A percentile compares a stretch with the other conserved stretches of the same genome.
These are phyloP conservation scores for Aspidapion aeneum DNA, from an alignment of 2,888 invertebrate genomes.

Conservation along the genomic window DNA sequence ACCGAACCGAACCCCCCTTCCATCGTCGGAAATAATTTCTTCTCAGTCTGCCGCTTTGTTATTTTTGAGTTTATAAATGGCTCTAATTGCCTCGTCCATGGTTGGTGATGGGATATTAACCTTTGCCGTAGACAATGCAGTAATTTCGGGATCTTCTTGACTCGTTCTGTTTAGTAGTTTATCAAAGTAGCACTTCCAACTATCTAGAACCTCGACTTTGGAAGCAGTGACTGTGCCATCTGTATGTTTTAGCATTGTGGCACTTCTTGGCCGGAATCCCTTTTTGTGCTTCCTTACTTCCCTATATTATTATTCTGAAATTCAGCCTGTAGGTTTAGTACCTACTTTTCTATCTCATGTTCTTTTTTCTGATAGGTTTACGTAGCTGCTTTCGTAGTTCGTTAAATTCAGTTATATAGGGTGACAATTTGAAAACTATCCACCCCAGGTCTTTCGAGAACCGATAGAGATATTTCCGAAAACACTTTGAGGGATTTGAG, in stretches of 20 bases:
- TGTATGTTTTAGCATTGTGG: background rate
- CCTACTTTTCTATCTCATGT: background rate
- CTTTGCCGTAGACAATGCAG: too few species aligned
- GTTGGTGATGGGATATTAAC: background rate
- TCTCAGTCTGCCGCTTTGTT: background rate
- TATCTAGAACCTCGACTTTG: background rate
- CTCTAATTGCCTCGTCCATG: background rate
- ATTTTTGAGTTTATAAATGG: conserved; percentile 2
- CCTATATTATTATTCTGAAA: background rate
- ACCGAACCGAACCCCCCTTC: conserved; percentile 1
- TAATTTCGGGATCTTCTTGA: conserved; percentile 3
- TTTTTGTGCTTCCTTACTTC: background rate
- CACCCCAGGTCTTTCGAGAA: too few species aligned
- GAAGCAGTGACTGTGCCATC: background rate
- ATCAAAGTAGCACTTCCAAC: background rate
- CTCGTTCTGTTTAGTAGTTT: background rate
- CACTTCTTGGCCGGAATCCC: background rate
- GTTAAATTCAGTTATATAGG: too few species aligned
- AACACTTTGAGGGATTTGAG: too few species aligned
- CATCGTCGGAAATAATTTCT: background rate
- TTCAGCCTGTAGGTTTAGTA: background rate
- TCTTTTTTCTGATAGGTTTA: background rate
- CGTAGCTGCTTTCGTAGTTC: too few species aligned
- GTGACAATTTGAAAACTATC: too few species aligned
- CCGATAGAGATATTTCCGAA: too few species aligned